Evolutionary conservation across 2,113 vertebrate genomes (phyloP).

Genomic region (Vidua macroura): DNA sequence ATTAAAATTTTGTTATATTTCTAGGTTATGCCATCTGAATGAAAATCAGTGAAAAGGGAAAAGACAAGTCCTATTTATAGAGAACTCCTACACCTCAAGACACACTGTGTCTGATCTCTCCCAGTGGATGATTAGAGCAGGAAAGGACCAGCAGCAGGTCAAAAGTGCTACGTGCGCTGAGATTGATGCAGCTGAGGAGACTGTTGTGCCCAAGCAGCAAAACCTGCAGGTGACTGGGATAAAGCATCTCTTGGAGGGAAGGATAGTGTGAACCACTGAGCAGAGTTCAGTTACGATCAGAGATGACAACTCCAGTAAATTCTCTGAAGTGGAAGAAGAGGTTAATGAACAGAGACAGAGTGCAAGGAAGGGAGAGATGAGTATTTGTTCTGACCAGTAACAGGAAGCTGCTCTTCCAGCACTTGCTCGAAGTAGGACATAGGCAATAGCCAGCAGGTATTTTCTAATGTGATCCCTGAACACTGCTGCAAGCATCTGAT

Average conservation of each 20-base stretch:
- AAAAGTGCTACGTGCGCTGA: rapidly evolving
- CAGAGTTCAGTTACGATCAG: background rate
- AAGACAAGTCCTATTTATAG: background rate
- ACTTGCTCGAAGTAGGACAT: background rate
- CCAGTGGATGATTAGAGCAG: background rate
- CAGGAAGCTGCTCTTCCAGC: background rate
- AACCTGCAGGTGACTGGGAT: background rate
- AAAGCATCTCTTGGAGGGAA: background rate
- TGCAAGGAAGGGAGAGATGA: background rate
- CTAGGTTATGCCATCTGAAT: background rate
- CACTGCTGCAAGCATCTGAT: background rate
- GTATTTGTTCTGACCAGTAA: background rate
- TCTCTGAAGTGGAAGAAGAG: background rate
- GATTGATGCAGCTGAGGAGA: background rate
- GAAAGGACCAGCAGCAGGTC: background rate
- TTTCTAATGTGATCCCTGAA: background rate
- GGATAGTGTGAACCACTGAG: background rate
- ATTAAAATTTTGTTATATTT: background rate
- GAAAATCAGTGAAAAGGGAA: background rate
- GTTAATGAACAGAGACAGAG: background rate
- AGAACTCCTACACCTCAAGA: background rate
- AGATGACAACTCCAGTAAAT: background rate
- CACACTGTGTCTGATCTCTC: background rate
- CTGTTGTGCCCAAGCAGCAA: background rate
- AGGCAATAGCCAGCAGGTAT: background rate